Conservation (phyloP, 1,140 invertebrate genomes). For the Vanessa atalanta region DNA sequence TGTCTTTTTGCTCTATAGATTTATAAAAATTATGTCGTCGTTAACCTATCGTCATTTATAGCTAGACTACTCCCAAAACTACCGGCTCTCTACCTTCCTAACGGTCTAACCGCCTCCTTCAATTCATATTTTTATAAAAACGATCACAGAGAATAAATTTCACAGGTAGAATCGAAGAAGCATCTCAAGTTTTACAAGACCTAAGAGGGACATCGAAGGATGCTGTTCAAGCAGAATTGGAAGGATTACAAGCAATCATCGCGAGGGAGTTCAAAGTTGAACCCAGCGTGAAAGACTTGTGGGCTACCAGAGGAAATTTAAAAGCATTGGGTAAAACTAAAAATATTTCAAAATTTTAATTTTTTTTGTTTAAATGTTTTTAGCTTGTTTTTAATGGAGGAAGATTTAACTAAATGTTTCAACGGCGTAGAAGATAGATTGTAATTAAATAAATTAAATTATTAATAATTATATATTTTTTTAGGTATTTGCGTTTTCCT, state of each 20-base stretch:
- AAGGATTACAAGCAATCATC: conserved; percentile 76
- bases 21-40: too few species aligned
- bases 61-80: too few species aligned
- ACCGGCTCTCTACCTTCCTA: too few species aligned
- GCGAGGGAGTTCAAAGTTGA: conserved; percentile 65
- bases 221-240: conserved; percentile 83
- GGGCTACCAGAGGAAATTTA: conserved; percentile 70
- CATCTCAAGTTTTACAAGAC: conserved; percentile 83
- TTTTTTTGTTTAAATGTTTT: neutral
- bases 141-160: neutral
- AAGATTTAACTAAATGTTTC: too few species aligned
- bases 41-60: too few species aligned
- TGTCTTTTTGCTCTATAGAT: too few species aligned
- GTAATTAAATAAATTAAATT: too few species aligned
- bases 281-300: conserved; percentile 69
- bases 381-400: neutral
- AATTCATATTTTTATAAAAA: too few species aligned
- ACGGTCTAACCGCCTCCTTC: too few species aligned
- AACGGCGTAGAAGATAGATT: too few species aligned
- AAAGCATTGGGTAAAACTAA: conserved; percentile 80
- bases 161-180: conserved; percentile 82
- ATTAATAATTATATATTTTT: neutral
- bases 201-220: conserved; percentile 83
- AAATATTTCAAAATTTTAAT: neutral
- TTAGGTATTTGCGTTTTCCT: conserved; percentile 85